Percentiles rank a stretch among this genome's conserved stretches.
Evolutionary conservation across 2,113 vertebrate genomes (phyloP).

Genomic region (Larimichthys crocea): DNA sequence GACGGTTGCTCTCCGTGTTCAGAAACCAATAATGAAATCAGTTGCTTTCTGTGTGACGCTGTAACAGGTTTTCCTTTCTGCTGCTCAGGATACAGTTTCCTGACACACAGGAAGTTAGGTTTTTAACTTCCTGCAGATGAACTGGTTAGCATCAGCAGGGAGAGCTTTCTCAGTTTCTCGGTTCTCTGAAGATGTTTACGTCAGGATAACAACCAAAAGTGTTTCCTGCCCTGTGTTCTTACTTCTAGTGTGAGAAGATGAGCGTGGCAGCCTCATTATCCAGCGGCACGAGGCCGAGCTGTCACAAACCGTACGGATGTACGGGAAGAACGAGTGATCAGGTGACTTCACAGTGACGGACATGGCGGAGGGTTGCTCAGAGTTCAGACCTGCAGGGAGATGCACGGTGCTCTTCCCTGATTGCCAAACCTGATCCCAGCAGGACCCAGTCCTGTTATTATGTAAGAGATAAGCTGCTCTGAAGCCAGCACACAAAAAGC

Average conservation of each 20-base stretch:
- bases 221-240: neutral
- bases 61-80: neutral
- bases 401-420: neutral
- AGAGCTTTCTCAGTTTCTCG: neutral
- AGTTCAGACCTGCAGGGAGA: constrained; percentile 51
- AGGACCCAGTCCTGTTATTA: constrained; percentile 24
- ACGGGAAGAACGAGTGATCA: neutral
- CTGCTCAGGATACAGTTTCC: neutral
- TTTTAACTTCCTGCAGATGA: neutral
- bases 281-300: neutral
- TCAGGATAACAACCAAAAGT: neutral
- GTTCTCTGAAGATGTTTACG: neutral
- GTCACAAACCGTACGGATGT: constrained; percentile 5
- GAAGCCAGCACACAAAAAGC: constrained; percentile 11
- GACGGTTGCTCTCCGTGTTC: neutral
- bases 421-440: constrained; percentile 8
- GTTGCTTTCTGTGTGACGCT: neutral
- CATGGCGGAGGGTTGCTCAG: neutral
- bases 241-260: neutral
- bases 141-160: neutral
- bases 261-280: constrained; percentile 33
- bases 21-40: neutral
- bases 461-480: constrained; percentile 61
- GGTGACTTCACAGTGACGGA: constrained; percentile 20
- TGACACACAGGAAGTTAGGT: neutral